Conservation (phyloP, 92 coral and sea anemone species). For the Hydrozoanthus gracilis region DNA sequence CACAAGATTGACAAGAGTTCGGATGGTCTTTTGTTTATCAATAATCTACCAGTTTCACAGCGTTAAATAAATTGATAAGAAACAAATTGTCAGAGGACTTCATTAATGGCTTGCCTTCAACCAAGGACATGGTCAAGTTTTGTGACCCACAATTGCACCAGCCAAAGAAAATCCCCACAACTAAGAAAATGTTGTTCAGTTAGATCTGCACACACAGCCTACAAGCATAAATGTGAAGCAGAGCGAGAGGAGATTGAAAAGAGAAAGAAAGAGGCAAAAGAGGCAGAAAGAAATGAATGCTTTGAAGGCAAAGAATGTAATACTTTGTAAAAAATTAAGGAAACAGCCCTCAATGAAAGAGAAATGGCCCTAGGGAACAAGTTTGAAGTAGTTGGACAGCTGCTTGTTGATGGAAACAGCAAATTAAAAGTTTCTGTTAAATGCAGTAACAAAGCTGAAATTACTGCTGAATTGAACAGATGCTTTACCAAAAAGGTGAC, state of each 20-base stretch:
- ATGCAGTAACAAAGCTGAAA: not conserved
- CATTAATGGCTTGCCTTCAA: constrained; percentile 35
- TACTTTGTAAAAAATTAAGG: constrained; percentile 46
- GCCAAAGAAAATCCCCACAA: constrained; percentile 41
- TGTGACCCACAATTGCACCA: constrained; percentile 1
- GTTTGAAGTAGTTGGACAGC: constrained; percentile 32
- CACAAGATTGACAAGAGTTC: too few species aligned
- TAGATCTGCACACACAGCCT: constrained; percentile 39
- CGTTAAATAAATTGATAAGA: too few species aligned
- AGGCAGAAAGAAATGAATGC: constrained; percentile 43
- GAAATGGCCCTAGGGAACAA: constrained; percentile 48
- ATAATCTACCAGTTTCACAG: too few species aligned
- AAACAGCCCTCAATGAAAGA: constrained; percentile 18
- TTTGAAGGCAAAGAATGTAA: constrained; percentile 33
- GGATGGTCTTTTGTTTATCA: too few species aligned
- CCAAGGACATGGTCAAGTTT: constrained; percentile 49
- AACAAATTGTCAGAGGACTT: constrained; percentile 39
- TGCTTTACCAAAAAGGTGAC: too few species aligned
- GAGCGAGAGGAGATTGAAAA: constrained; percentile 26
- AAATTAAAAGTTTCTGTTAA: not conserved
- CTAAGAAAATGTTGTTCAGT: constrained; percentile 14
- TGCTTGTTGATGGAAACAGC: constrained; percentile 12
- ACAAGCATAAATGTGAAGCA: constrained; percentile 23
- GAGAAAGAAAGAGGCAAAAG: constrained; percentile 37
- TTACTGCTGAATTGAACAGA: too few species aligned